Evolutionary conservation across 2,888 invertebrate species (phyloP).

Genomic region (Shargacucullia verbasci): DNA sequence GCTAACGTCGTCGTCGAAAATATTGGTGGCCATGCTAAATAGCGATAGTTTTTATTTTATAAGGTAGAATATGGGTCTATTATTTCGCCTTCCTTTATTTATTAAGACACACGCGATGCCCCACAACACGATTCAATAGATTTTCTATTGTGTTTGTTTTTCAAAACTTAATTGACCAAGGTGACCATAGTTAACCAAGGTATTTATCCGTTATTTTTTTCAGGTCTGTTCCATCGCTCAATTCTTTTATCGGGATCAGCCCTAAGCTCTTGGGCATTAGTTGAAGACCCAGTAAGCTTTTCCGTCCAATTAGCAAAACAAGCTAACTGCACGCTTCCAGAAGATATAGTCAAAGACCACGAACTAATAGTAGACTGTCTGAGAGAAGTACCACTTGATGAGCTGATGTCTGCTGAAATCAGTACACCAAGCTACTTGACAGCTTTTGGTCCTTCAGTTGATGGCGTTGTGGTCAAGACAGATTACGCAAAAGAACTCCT

Average conservation of each 20-base stretch:
- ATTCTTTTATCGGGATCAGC: constrained; percentile 96
- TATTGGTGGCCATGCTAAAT: too few species aligned
- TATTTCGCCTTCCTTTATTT: too few species aligned
- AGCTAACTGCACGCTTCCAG: constrained; percentile 95
- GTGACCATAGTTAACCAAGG: too few species aligned
- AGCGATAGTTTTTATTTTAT: too few species aligned
- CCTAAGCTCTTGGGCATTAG: constrained; percentile 96
- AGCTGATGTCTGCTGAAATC: constrained; percentile 93
- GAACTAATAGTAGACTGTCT: constrained; percentile 96
- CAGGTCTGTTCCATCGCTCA: constrained; percentile 96
- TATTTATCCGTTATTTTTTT: constrained; percentile 59
- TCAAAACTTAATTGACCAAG: too few species aligned
- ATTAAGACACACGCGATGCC: too few species aligned
- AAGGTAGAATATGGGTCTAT: too few species aligned
- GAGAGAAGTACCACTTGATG: constrained; percentile 92
- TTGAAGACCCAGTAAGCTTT: constrained; percentile 95
- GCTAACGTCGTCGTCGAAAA: too few species aligned
- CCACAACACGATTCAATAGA: too few species aligned
- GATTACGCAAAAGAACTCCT: constrained; percentile 95
- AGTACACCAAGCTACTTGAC: constrained; percentile 94
- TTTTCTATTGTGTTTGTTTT: too few species aligned
- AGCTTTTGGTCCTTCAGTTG: constrained; percentile 97
- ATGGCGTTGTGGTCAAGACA: constrained; percentile 97
- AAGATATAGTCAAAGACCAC: constrained; percentile 94
- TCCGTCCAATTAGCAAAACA: constrained; percentile 94